Conservation (phyloP, 2,113 vertebrate species). For the Noctilio leporinus region DNA sequence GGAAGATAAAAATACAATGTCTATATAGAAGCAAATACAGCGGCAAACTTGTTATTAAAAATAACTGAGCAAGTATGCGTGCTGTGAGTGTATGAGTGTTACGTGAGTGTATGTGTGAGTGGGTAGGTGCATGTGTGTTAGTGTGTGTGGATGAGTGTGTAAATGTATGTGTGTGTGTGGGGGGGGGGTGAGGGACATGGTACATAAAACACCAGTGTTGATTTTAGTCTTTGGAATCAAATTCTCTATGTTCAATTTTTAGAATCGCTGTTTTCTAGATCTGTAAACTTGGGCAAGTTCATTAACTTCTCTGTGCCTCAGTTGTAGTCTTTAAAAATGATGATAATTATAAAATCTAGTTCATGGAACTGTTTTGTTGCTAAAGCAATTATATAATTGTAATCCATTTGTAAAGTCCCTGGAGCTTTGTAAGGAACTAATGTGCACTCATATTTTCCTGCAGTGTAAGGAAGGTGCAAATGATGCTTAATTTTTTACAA, state of each 20-base stretch:
- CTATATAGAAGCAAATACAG: neutral
- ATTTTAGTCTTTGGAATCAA: neutral
- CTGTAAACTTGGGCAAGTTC: neutral
- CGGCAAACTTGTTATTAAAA: neutral
- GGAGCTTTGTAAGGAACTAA: neutral
- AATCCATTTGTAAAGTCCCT: neutral
- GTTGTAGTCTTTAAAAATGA: constrained; percentile 3
- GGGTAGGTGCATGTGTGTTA: neutral
- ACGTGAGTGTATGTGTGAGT: no score
- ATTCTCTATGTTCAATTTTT: neutral
- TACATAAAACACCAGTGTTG: neutral
- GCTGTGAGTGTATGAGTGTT: no score
- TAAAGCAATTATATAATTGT: neutral
- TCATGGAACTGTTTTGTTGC: neutral
- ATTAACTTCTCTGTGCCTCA: neutral
- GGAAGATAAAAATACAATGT: neutral
- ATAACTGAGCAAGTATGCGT: neutral
- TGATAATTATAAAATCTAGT: neutral
- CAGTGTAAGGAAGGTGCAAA: neutral
- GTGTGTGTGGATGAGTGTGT: no score
- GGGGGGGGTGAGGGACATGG: no score
- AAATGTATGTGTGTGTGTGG: neutral
- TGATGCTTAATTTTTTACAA: neutral
- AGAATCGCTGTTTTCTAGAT: neutral
- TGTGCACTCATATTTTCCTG: neutral